Evolutionary conservation across 2,888 invertebrate genomes (phyloP).

Genomic region (Luffia ferchaultella): DNA sequence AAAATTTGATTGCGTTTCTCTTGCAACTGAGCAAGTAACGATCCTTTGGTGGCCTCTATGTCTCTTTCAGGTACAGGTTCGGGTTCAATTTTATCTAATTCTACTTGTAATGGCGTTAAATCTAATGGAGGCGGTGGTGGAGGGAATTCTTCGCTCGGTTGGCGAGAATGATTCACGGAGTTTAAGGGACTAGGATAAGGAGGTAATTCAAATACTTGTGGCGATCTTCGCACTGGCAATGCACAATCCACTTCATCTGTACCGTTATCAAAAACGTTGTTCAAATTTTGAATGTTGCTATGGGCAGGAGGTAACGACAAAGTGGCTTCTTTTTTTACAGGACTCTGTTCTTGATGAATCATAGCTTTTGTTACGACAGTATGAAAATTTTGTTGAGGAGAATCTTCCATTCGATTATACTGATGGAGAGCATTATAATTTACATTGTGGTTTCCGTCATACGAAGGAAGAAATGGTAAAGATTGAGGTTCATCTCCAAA

Average conservation of each 20-base stretch:
- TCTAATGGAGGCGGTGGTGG: constrained; percentile 86
- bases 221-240: constrained; percentile 38
- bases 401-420: constrained; percentile 21
- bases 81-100: constrained; percentile 56
- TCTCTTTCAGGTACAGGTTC: constrained; percentile 29
- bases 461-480: constrained; percentile 64
- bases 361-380: constrained; percentile 86
- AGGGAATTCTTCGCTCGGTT: constrained; percentile 89
- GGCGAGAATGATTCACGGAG: constrained; percentile 82
- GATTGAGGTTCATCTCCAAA: constrained; percentile 68
- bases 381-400: constrained; percentile 57
- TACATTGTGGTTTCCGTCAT: constrained; percentile 32
- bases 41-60: constrained; percentile 39
- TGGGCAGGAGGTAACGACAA: constrained; percentile 30
- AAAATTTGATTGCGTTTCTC: constrained; percentile 70
- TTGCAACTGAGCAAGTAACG: constrained; percentile 70
- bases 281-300: constrained; percentile 43
- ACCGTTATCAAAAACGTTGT: constrained; percentile 50
- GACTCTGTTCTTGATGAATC: constrained; percentile 84
- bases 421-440: constrained; percentile 37
- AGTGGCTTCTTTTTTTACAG: constrained; percentile 56
- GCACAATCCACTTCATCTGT: constrained; percentile 74
- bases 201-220: constrained; percentile 70
- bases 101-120: constrained; percentile 70
- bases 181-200: constrained; percentile 84